Percentiles rank a stretch among this genome's conserved stretches.
These are phyloP conservation scores for Pipa parva DNA, from an alignment of 2,113 vertebrate genomes.

Conservation along the genomic window DNA sequence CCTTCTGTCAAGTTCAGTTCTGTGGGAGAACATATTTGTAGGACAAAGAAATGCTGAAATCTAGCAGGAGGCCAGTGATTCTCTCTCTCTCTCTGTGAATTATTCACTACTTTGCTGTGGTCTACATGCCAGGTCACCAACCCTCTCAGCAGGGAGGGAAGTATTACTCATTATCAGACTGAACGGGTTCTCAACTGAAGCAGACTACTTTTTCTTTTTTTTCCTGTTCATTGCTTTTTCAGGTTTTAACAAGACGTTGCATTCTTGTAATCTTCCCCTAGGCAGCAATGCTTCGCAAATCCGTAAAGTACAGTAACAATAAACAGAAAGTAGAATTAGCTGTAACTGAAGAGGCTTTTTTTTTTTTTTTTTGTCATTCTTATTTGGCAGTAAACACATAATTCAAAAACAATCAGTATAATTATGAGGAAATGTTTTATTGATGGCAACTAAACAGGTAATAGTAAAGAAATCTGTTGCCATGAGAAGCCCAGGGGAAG, in stretches of 20 bases:
- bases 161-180: slow-evolving; percentile 59
- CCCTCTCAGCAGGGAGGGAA: slow-evolving; percentile 54
- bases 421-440: neutral
- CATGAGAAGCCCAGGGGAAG: neutral
- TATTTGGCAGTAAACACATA: slow-evolving; percentile 60
- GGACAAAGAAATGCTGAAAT: slow-evolving; percentile 60
- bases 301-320: slow-evolving; percentile 52
- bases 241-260: slow-evolving; percentile 70
- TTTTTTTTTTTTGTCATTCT: slow-evolving; percentile 51
- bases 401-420: slow-evolving; percentile 11
- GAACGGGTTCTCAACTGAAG: slow-evolving; percentile 53
- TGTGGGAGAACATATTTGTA: slow-evolving; percentile 62
- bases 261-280: slow-evolving; percentile 70
- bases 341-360: slow-evolving; percentile 19
- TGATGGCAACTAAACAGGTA: neutral
- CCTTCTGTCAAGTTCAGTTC: slow-evolving; percentile 52
- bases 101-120: slow-evolving; percentile 62
- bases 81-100: slow-evolving; percentile 51
- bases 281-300: slow-evolving; percentile 57
- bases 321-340: slow-evolving; percentile 50
- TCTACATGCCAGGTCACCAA: slow-evolving; percentile 57
- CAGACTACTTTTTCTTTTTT: slow-evolving; percentile 43
- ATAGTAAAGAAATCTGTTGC: neutral
- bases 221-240: slow-evolving; percentile 55
- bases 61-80: slow-evolving; percentile 60